Evolutionary conservation across 2,888 invertebrate species (phyloP), one percentile per base, ranked within the genome.

Genomic region (Philhelius pedissequus): DNA sequence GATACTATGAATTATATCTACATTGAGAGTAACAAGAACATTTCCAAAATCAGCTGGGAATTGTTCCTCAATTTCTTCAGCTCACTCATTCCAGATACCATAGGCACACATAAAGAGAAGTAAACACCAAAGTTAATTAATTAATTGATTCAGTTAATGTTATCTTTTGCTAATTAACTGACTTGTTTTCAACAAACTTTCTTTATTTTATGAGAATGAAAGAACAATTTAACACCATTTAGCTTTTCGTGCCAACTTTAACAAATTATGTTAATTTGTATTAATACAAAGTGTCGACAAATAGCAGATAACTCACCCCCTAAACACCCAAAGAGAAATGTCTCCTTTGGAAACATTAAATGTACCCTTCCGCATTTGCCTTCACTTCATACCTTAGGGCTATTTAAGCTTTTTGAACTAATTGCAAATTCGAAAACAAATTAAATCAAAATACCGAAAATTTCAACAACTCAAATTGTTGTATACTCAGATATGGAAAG

Each of bases 91-190:
- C n/a, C n/a, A n/a, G n/a, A n/a, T n/a, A n/a, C n/a, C n/a, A n/a
- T n/a, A n/a, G n/a, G n/a, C 54, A 38, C 11, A 9, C 60, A 18
- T 5, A 66, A 8, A 20, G 22, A 18, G 68, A 74, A 69, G 32
- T 52, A 62, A 69, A 82, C 11, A 38, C 70, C 58, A 35, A 60
- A 52, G 64, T 68, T 84, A 87, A 88, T 87, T 87, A 87, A 87
- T 87, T 87, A 87, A 87, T 86, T 87, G 86, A 60, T 70, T 30
- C 86, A 84, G 86, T 86, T 82, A 86, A 87, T 73, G 75, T 74
- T 73, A 86, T 60, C 78, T 75, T 77, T 86, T 79, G 32, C 86
- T 88, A 87, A 87, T 87, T 87, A 86, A 87, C 75, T 86, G 74
- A 75, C 83, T 87, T 84, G 68, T 78, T 83, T 38, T 71, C 43